Conservation (phyloP, 2,888 invertebrate species). For the Tenodera sinensis region DNA sequence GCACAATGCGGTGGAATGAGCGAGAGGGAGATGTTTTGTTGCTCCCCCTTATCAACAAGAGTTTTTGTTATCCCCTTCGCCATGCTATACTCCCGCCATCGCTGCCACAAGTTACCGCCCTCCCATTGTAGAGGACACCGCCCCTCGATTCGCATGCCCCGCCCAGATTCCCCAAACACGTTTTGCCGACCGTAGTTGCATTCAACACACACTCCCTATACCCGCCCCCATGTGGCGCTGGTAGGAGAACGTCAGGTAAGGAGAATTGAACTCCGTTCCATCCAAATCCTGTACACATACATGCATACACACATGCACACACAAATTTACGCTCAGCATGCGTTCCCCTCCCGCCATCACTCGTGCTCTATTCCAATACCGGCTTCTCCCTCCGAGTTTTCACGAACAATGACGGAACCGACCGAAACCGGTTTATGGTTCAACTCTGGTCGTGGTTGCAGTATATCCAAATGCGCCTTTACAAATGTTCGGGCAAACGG, state of each 20-base stretch:
- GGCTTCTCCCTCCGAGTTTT: neutral
- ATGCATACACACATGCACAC: neutral
- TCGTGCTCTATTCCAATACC: conserved; percentile 15
- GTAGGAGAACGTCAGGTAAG: conserved; percentile 1
- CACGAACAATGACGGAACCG: conserved; percentile 8
- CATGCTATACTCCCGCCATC: conserved; percentile 9
- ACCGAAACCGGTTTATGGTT: conserved; percentile 21
- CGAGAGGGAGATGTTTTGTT: neutral
- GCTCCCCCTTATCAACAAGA: neutral
- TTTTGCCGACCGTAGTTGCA: neutral
- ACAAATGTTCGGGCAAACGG: conserved; percentile 17
- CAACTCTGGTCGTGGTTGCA: conserved; percentile 5
- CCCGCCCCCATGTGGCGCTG: neutral
- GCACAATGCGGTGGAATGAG: neutral
- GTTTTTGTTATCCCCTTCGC: neutral
- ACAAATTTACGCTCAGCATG: neutral
- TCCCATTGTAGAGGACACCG: neutral
- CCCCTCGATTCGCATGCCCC: neutral
- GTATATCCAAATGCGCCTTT: conserved; percentile 21
- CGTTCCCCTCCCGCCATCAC: neutral
- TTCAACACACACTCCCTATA: neutral
- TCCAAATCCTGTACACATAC: neutral
- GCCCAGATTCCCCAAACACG: neutral
- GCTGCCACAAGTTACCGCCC: neutral
- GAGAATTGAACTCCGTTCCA: conserved; percentile 10